These are phyloP conservation scores for Trilocha varians DNA, from an alignment of 2,888 invertebrate species.

Conservation along the genomic window DNA sequence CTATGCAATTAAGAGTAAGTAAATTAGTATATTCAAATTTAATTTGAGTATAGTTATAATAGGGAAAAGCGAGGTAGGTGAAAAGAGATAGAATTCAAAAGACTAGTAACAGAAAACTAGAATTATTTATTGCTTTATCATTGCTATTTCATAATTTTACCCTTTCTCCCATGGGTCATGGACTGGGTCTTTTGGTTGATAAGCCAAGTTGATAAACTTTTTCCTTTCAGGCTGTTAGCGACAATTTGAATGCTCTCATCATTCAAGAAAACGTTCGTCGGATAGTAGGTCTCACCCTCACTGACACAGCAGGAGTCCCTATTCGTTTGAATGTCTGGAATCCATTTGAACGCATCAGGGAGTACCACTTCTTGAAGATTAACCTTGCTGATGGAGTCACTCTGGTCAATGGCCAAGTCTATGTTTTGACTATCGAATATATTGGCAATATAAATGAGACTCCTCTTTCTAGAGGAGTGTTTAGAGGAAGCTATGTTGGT, in stretches of 20 bases:
- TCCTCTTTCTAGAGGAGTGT: conserved; percentile 56
- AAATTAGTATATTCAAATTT: not conserved
- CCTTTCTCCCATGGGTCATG: too few species aligned
- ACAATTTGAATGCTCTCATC: conserved; percentile 27
- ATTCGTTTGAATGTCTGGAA: conserved; percentile 20
- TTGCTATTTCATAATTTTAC: too few species aligned
- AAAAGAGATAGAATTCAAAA: too few species aligned
- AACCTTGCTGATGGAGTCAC: conserved; percentile 35
- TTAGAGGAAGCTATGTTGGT: conserved; percentile 51
- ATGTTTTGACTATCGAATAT: conserved; percentile 36
- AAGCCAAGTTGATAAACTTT: not conserved
- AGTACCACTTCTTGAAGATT: conserved; percentile 47
- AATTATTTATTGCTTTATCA: too few species aligned
- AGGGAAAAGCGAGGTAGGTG: too few species aligned
- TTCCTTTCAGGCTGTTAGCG: conserved; percentile 34
- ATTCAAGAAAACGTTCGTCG: conserved; percentile 54
- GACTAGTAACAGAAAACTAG: too few species aligned
- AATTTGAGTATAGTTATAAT: too few species aligned
- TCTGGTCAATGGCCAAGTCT: conserved; percentile 28
- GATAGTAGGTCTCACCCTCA: conserved; percentile 29
- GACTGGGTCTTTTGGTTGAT: not conserved
- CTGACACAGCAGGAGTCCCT: conserved; percentile 17
- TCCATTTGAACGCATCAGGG: conserved; percentile 34
- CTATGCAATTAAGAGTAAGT: conserved; percentile 45
- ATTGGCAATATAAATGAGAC: conserved; percentile 62